phyloP scores from a whole-genome alignment of 2,113 vertebrate species.

The Nymphicus hollandicus region DNA sequence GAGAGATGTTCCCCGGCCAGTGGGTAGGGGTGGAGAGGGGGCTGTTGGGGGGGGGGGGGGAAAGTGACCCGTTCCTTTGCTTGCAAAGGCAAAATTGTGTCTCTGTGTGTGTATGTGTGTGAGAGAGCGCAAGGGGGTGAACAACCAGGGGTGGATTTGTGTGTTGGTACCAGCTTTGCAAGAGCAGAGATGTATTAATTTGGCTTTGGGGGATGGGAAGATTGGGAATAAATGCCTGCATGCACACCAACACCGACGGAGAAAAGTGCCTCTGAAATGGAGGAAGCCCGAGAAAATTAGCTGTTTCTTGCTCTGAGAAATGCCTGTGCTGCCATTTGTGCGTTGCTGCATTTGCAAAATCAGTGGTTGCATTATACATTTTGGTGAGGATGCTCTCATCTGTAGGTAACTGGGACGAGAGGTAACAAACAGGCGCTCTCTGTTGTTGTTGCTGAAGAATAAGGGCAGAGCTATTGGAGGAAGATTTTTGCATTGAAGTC shows the following conservation, averaged over 20 bases:
- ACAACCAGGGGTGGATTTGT: background rate
- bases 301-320: background rate
- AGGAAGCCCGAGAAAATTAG: background rate
- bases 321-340: slow-evolving; percentile 37
- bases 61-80: background rate
- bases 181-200: background rate
- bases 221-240: slow-evolving; percentile 25
- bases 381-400: slow-evolving; percentile 41
- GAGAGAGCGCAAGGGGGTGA: background rate
- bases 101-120: background rate
- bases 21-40: no score
- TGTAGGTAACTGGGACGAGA: slow-evolving; percentile 56
- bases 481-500: slow-evolving; percentile 8
- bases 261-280: slow-evolving; percentile 69
- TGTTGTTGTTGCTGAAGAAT: slow-evolving; percentile 57
- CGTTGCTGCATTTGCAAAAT: slow-evolving; percentile 35
- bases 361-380: background rate
- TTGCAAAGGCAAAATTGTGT: background rate
- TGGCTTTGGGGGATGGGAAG: slow-evolving; percentile 18
- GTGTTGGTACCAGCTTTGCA: background rate
- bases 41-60: background rate
- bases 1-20: no score
- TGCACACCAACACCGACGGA: background rate
- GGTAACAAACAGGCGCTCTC: slow-evolving; percentile 23
- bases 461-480: slow-evolving; percentile 44